A percentile compares a stretch with the other conserved stretches of the same genome.
These are phyloP conservation scores for Hemiscyllium ocellatum DNA, from an alignment of 2,113 vertebrate genomes.

Conservation along the genomic window DNA sequence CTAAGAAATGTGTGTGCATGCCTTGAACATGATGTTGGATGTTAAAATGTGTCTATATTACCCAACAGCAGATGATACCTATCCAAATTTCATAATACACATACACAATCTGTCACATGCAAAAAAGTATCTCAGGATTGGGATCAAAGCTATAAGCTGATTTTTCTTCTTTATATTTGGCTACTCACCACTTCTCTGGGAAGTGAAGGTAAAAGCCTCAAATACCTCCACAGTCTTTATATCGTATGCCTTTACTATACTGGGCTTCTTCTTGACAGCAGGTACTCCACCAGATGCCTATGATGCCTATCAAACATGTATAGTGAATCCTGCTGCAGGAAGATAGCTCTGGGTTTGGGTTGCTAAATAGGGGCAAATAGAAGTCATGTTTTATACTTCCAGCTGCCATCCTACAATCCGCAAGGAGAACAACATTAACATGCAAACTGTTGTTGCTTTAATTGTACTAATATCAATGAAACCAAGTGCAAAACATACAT, in stretches of 20 bases:
- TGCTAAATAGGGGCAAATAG: not conserved
- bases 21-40: not conserved
- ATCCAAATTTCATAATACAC: not conserved
- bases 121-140: not conserved
- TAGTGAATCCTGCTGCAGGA: not conserved
- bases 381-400: not conserved
- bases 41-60: not conserved
- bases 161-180: not conserved
- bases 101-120: not conserved
- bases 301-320: not conserved
- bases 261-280: not conserved
- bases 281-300: not conserved
- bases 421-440: not conserved
- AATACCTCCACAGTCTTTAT: not conserved
- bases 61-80: not conserved
- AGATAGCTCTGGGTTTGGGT: not conserved
- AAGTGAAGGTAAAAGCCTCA: not conserved
- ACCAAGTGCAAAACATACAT: not conserved
- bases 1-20: not conserved
- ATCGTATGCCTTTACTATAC: not conserved
- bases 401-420: not conserved
- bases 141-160: not conserved
- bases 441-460: not conserved
- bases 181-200: not conserved
- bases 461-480: not conserved